phyloP scores from a whole-genome alignment of 2,113 vertebrate genomes.

The Pica pica region DNA sequence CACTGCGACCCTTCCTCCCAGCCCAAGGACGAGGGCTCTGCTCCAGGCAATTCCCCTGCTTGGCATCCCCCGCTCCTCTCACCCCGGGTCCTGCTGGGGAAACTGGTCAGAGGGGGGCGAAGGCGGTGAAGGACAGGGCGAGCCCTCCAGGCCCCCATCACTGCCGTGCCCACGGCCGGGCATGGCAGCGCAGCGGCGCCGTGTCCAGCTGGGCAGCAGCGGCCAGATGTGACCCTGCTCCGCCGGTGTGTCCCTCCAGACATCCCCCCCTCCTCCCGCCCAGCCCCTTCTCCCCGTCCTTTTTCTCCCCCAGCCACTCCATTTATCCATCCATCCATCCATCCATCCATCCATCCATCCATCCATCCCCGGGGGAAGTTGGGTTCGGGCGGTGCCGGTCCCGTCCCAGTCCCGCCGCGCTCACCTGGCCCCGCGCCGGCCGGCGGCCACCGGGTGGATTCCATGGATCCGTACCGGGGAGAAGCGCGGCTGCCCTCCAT shows the following conservation, averaged over 20 bases:
- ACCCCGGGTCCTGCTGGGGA: accelerated
- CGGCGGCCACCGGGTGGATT: slow-evolving; percentile 72
- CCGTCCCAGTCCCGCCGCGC: neutral
- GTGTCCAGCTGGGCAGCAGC: neutral
- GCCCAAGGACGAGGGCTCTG: neutral
- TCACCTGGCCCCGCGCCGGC: slow-evolving; percentile 70
- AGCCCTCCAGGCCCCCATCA: neutral
- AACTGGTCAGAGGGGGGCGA: neutral
- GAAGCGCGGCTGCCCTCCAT: slow-evolving; percentile 66
- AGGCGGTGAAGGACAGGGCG: neutral
- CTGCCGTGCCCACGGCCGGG: neutral
- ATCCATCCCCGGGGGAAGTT: neutral
- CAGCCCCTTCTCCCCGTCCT: too few relatives aligned
- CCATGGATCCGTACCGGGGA: slow-evolving; percentile 77
- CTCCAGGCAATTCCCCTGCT: neutral
- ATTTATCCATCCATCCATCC: neutral
- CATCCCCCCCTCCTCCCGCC: neutral
- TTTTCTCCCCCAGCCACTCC: neutral
- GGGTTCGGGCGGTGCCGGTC: neutral
- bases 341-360: neutral
- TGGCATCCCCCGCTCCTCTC: accelerated
- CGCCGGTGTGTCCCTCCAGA: neutral
- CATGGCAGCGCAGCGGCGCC: neutral
- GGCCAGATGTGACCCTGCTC: neutral
- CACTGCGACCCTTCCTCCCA: neutral